Conservation (phyloP, 1,140 invertebrate species). For the Sminthurides bifidus region DNA sequence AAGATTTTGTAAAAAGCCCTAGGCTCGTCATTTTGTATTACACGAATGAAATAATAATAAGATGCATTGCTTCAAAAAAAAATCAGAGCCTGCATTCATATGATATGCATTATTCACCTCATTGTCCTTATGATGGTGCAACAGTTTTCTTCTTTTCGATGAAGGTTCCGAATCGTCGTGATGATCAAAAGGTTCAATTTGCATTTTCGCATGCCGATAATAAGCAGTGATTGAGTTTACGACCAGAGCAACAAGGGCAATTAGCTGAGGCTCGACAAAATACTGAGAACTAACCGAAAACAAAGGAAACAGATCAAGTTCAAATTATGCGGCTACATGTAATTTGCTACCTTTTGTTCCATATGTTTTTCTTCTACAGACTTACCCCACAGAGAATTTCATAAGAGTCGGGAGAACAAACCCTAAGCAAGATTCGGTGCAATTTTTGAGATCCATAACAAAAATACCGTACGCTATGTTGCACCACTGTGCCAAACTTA, state of each 20-base stretch:
- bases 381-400: conserved; percentile 21
- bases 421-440: conserved; percentile 12
- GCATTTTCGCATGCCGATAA: conserved; percentile 17
- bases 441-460: conserved; percentile 23
- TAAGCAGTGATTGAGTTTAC: conserved; percentile 20
- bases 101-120: not conserved
- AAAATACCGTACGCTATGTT: conserved; percentile 25
- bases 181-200: conserved; percentile 7
- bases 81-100: not conserved
- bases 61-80: not conserved
- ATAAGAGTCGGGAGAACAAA: conserved; percentile 21
- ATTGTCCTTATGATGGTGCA: not conserved
- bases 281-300: not conserved
- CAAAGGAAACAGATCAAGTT: not conserved
- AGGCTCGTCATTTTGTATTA: not conserved
- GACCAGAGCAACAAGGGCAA: conserved; percentile 16
- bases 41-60: conserved; percentile 3
- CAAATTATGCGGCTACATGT: not conserved
- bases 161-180: conserved; percentile 14
- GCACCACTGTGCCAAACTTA: conserved; percentile 22
- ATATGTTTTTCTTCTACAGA: not conserved
- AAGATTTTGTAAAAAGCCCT: too few relatives aligned
- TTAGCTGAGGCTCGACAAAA: conserved; percentile 24
- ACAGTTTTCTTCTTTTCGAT: conserved; percentile 15
- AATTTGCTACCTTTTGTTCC: not conserved